Evolutionary conservation across 1,140 invertebrate species (phyloP).

Genomic region (Cotesia chilonis): DNA sequence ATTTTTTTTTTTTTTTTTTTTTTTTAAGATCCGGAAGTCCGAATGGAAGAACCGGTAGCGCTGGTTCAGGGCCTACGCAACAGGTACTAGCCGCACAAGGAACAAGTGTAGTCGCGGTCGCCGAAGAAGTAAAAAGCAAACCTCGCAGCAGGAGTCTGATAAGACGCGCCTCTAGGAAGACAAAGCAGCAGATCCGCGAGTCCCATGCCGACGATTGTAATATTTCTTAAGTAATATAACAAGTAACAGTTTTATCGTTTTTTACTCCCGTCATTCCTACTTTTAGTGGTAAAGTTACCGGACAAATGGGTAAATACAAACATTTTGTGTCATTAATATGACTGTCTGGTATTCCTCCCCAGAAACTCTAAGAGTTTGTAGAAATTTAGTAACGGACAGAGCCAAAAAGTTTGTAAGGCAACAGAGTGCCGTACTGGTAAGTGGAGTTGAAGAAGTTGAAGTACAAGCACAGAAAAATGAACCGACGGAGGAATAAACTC

Average conservation of each 20-base stretch:
- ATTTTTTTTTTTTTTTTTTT: background rate
- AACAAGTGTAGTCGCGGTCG: slow-evolving; percentile 55
- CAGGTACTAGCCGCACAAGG: slow-evolving; percentile 59
- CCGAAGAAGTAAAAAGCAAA: slow-evolving; percentile 66
- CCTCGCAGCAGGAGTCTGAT: slow-evolving; percentile 80
- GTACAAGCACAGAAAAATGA: too few species aligned
- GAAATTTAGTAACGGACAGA: too few species aligned
- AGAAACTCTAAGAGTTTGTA: too few species aligned
- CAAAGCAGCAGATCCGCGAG: slow-evolving; percentile 80
- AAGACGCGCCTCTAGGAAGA: slow-evolving; percentile 79
- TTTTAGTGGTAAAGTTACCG: background rate
- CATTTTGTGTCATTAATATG: too few species aligned
- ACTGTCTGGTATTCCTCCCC: too few species aligned
- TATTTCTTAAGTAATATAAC: slow-evolving; percentile 69
- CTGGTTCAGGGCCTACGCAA: slow-evolving; percentile 43
- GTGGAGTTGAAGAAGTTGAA: too few species aligned
- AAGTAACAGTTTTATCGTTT: slow-evolving; percentile 9
- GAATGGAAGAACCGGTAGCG: slow-evolving; percentile 38
- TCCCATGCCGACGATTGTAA: slow-evolving; percentile 76
- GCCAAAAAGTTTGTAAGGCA: too few species aligned
- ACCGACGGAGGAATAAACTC: too few species aligned
- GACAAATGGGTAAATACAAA: too few species aligned
- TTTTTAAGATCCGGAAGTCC: slow-evolving; percentile 51
- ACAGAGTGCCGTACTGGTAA: too few species aligned
- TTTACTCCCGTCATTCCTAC: background rate